Conservation (phyloP, 2,888 invertebrate genomes). For the Dryocosmus kuriphilus region DNA sequence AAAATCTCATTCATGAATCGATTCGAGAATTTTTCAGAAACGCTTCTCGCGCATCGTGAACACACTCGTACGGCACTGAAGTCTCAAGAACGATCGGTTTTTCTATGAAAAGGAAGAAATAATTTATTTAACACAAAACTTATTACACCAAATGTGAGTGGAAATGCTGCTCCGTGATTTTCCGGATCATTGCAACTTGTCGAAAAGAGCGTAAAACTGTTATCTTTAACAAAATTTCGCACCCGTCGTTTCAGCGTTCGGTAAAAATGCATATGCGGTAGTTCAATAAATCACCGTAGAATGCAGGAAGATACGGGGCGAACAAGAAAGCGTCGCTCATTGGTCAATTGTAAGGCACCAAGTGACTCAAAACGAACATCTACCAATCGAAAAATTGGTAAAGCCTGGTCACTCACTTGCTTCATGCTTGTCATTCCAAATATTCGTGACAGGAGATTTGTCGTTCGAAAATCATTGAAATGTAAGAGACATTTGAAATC, state of each 20-base stretch:
- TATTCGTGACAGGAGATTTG: constrained; percentile 1
- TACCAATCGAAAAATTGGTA: constrained; percentile 50
- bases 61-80: background rate
- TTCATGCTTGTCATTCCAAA: background rate
- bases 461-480: background rate
- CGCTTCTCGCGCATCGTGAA: constrained; percentile 9
- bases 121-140: background rate
- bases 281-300: constrained; percentile 44
- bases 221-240: constrained; percentile 50
- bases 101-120: background rate
- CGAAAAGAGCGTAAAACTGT: background rate
- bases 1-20: background rate
- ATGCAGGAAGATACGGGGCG: constrained; percentile 49
- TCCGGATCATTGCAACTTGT: background rate
- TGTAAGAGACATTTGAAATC: background rate
- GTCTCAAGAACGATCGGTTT: constrained; percentile 1
- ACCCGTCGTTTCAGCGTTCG: constrained; percentile 66
- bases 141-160: background rate
- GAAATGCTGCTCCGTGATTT: background rate
- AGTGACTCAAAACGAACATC: constrained; percentile 32
- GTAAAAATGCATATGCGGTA: constrained; percentile 55
- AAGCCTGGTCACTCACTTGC: background rate
- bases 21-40: background rate
- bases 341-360: constrained; percentile 46
- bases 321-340: constrained; percentile 50